Evolutionary conservation across 2,888 invertebrate genomes (phyloP).

Genomic region (Junonia oenone): DNA sequence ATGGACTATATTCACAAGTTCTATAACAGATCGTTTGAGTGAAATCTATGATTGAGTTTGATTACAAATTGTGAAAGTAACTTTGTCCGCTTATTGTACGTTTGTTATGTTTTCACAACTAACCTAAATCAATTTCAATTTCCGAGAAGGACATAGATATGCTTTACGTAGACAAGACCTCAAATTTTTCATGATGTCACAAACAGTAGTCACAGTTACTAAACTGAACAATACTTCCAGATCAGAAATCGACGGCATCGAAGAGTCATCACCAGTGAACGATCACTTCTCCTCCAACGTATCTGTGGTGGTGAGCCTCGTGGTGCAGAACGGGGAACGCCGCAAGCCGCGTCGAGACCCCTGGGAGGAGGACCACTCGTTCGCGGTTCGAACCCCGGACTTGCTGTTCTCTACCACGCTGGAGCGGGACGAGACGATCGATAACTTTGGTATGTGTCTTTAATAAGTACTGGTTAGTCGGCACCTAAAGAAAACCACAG

Average conservation of each 20-base stretch:
- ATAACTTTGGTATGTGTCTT: conserved; percentile 93
- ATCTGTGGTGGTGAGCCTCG: conserved; percentile 83
- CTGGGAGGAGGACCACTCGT: conserved; percentile 85
- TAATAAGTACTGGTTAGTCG: too few relatives aligned
- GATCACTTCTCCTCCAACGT: conserved; percentile 86
- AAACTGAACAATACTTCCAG: conserved; percentile 45
- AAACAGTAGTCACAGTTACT: not conserved
- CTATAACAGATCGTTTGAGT: too few relatives aligned
- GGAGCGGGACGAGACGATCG: conserved; percentile 90
- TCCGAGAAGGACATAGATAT: too few relatives aligned
- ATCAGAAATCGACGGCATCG: conserved; percentile 89
- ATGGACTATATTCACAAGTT: too few relatives aligned
- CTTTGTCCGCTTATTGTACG: too few relatives aligned
- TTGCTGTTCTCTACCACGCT: conserved; percentile 87
- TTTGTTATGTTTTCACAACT: too few relatives aligned
- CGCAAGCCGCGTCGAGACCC: conserved; percentile 84
- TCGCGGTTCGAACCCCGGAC: conserved; percentile 61
- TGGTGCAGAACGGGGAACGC: conserved; percentile 84
- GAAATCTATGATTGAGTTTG: too few relatives aligned
- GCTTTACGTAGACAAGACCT: too few relatives aligned
- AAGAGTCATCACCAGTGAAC: conserved; percentile 81
- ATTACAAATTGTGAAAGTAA: too few relatives aligned
- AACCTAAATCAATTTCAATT: too few relatives aligned
- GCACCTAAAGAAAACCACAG: too few relatives aligned
- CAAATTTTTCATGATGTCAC: too few relatives aligned